Evolutionary conservation across 2,113 vertebrate genomes (phyloP).

Genomic region (Silurus asotus): DNA sequence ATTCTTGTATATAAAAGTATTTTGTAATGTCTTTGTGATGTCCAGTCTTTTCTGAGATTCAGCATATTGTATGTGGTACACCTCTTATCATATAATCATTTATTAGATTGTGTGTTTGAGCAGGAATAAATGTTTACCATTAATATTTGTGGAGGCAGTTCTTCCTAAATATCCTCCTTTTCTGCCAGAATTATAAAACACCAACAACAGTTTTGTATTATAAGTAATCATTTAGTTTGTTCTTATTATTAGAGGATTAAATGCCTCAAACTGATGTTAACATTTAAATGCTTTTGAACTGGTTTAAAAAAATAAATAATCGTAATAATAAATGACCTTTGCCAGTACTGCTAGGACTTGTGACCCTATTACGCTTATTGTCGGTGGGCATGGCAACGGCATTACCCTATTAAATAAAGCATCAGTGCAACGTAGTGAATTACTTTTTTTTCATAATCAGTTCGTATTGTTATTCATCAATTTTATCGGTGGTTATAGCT

Average conservation of each 20-base stretch:
- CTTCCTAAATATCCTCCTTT: not conserved
- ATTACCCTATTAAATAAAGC: not conserved
- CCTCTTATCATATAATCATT: not conserved
- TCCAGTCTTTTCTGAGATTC: too few species aligned
- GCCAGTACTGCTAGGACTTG: not conserved
- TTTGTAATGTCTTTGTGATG: not conserved
- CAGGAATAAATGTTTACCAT: not conserved
- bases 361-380: not conserved
- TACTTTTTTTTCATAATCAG: not conserved
- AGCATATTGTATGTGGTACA: not conserved
- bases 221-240: not conserved
- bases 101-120: not conserved
- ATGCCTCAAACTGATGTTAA: not conserved
- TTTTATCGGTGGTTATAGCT: not conserved
- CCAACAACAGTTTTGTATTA: not conserved
- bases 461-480: too few species aligned
- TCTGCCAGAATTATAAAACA: not conserved
- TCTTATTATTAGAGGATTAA: not conserved
- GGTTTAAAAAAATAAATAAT: too few species aligned
- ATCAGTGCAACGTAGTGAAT: not conserved
- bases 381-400: not conserved
- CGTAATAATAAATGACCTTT: too few species aligned
- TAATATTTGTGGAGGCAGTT: not conserved
- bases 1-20: not conserved
- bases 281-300: not conserved